Conservation (phyloP, 1,140 invertebrate genomes). For the Leptinotarsa texana region DNA sequence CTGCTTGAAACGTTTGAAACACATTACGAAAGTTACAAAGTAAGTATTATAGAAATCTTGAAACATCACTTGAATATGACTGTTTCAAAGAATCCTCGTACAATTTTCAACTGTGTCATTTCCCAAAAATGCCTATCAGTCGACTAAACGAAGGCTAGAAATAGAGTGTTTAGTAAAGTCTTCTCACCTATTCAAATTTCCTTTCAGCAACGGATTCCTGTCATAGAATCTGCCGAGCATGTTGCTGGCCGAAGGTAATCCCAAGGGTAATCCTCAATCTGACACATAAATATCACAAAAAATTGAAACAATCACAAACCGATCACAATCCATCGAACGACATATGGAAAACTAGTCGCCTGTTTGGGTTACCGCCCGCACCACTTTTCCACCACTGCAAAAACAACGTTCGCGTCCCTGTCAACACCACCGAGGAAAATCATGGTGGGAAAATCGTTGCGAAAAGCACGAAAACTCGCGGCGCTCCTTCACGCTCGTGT, state of each 20-base stretch:
- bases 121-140: no score
- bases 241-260: constrained; percentile 12
- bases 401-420: not conserved
- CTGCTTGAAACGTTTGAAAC: no score
- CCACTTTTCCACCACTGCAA: constrained; percentile 16
- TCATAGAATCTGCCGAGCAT: constrained; percentile 30
- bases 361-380: constrained; percentile 11
- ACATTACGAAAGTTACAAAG: no score
- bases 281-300: constrained; percentile 27
- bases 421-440: not conserved
- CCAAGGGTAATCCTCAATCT: constrained; percentile 22
- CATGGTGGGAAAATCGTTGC: constrained; percentile 3
- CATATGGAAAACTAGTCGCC: not conserved
- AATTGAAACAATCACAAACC: constrained; percentile 9
- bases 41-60: no score
- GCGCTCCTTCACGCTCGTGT: constrained; percentile 22
- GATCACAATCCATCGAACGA: constrained; percentile 14
- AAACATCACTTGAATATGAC: no score
- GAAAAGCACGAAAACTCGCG: constrained; percentile 13
- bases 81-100: no score
- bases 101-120: no score
- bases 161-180: no score
- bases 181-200: constrained; percentile 26
- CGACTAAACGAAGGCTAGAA: no score
- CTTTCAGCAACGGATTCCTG: constrained; percentile 30